Evolutionary conservation across 2,113 vertebrate species (phyloP).

Genomic region (Mustelus asterias): DNA sequence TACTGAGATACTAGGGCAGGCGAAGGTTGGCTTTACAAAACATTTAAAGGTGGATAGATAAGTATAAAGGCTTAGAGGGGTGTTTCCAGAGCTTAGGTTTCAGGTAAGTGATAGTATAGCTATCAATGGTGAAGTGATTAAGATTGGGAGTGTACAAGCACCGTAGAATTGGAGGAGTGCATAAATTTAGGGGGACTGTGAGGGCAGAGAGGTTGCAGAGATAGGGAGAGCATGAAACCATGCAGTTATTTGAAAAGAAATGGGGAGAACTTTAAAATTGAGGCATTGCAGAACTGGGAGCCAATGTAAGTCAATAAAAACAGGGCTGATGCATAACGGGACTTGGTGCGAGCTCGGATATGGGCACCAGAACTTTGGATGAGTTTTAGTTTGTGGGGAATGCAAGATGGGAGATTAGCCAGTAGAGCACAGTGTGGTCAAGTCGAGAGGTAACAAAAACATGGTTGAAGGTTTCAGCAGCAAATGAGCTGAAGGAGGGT

Average conservation of each 20-base stretch:
- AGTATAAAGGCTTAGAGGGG: not conserved
- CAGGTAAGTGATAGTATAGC: not conserved
- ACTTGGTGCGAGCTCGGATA: not conserved
- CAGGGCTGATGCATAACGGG: not conserved
- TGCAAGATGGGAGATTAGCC: not conserved
- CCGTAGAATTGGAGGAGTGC: too few species aligned
- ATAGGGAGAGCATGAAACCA: not conserved
- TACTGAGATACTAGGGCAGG: not conserved
- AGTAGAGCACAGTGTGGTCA: not conserved
- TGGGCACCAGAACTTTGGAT: too few species aligned
- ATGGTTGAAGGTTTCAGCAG: too few species aligned
- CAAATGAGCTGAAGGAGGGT: too few species aligned
- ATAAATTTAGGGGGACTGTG: not conserved
- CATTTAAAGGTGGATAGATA: not conserved
- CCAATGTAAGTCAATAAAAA: not conserved
- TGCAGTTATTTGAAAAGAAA: not conserved
- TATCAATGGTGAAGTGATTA: not conserved
- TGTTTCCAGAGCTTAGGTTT: not conserved
- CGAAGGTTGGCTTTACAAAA: not conserved
- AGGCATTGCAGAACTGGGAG: not conserved
- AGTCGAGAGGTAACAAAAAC: too few species aligned
- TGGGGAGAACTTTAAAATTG: not conserved
- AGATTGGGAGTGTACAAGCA: not conserved
- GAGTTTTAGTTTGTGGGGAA: not conserved
- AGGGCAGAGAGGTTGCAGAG: not conserved